Evolutionary conservation across 2,797 vertebrate genomes (phyloP).

Genomic region (Sebastes baramenuke): DNA sequence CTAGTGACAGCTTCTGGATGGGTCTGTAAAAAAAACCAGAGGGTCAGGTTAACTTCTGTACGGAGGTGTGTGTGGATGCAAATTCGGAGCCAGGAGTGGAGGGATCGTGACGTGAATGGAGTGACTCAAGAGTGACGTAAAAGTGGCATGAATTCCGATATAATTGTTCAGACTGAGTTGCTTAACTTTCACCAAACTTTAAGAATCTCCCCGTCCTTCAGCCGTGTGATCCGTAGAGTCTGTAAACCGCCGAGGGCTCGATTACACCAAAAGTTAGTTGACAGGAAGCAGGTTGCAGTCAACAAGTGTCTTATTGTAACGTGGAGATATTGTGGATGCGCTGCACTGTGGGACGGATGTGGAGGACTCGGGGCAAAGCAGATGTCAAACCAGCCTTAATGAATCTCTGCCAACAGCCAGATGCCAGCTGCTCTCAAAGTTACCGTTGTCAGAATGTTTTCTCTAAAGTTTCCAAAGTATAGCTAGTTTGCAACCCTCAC

Average conservation of each 20-base stretch:
- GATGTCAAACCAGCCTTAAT: slow-evolving; percentile 50
- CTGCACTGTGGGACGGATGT: slow-evolving; percentile 1
- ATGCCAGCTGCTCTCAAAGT: slow-evolving; percentile 30
- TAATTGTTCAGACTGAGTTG: no score
- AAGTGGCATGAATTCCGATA: no score
- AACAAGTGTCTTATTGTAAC: slow-evolving; percentile 11
- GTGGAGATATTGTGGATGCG: slow-evolving; percentile 7
- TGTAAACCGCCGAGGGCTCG: not conserved
- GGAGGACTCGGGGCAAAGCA: slow-evolving; percentile 28
- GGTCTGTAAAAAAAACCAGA: no score
- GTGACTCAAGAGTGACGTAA: no score
- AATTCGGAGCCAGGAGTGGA: no score
- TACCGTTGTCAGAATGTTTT: slow-evolving; percentile 25
- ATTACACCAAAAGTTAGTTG: slow-evolving; percentile 7
- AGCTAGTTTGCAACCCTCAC: slow-evolving; percentile 3
- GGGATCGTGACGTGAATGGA: no score
- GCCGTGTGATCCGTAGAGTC: not conserved
- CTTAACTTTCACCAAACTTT: not conserved
- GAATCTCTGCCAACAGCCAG: slow-evolving; percentile 23
- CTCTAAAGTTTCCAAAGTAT: slow-evolving; percentile 26
- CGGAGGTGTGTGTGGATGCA: no score
- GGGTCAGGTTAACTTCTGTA: no score
- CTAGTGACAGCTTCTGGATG: no score
- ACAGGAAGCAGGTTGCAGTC: slow-evolving; percentile 25
- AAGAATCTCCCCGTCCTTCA: not conserved